Evolutionary conservation across 2,113 vertebrate genomes (phyloP), one percentile per base, ranked within the genome.

Genomic region (Anhinga rufa): DNA sequence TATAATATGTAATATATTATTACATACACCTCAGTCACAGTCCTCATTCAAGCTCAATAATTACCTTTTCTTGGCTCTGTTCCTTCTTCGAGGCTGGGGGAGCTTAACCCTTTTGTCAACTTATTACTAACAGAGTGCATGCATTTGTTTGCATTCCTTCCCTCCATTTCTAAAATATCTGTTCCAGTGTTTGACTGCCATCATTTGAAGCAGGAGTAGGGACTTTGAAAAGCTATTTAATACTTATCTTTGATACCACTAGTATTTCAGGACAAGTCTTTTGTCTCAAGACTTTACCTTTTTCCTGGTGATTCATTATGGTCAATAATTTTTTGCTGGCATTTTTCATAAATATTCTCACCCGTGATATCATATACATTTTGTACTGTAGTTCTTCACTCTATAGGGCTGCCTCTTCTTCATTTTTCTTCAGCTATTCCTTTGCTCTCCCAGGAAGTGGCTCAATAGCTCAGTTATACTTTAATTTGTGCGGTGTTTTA

Each of bases 401-500:
- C 62, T 62, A 2, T 48, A 80, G 78, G 48, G 36, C 36, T 72
- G 81, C 81, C 21, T 82, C n/a, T 6, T 31, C 48, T 81, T 75
- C 40, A 25, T 86, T 79, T 36, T 49, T 48, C 74, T 76, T 26
- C 51, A 84, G 77, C 44, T 54, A 2, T 52, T 76, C 52, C 78
- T 74, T 49, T 76, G 62, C 71, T 66, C 52, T 57, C 77, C 61
- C 36, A 81, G 72, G 70, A 66, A 17, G 46, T 17, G 58, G 31
- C 55, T 94, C 64, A 55, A 6, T 12, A 82, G 77, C 78, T 81
- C 89, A 44, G 8, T 91, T 89, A 42, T 6, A 24, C 77, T 49
- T 52, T 11, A 0, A 7, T 38, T 4, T n/a, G 54, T 66, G 68
- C 21, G 0, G 42, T 0, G 32, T 79, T 80, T 22, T 60, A 57